Percentiles rank a stretch among this genome's conserved stretches.
Conservation (phyloP, 2,888 invertebrate genomes). For the Steinernema hermaphroditum region DNA sequence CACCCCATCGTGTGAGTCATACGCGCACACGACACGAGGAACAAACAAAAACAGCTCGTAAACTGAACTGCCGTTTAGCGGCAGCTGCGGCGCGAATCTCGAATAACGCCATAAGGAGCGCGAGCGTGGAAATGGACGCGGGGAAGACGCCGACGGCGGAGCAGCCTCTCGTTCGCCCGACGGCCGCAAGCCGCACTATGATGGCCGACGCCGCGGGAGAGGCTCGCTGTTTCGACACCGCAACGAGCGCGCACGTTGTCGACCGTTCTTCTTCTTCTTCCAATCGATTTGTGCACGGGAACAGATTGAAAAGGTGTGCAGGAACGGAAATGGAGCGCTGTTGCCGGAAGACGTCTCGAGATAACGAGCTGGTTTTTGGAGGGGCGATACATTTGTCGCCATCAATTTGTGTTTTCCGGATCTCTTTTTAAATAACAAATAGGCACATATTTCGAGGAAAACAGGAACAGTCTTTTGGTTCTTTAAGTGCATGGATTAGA, state of each 20-base stretch:
- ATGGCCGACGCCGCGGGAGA: background rate
- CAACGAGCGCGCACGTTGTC: background rate
- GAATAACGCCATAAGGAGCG: background rate
- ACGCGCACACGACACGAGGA: background rate
- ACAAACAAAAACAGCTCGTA: conserved; percentile 17
- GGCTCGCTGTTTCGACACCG: background rate
- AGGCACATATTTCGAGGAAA: too few species aligned
- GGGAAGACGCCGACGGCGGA: background rate
- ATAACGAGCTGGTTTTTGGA: background rate
- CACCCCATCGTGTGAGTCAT: background rate
- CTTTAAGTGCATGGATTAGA: too few species aligned
- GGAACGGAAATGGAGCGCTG: background rate
- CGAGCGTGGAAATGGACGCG: background rate
- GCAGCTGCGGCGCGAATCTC: background rate
- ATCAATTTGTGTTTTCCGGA: too few species aligned
- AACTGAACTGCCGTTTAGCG: background rate
- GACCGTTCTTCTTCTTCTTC: too few species aligned
- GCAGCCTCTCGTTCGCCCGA: background rate
- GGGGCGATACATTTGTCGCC: too few species aligned
- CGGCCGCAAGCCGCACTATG: conserved; percentile 13
- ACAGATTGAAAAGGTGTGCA: background rate
- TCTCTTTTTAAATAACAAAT: too few species aligned
- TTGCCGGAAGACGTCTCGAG: background rate
- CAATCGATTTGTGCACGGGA: background rate
- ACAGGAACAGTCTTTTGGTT: too few species aligned